phyloP scores from a whole-genome alignment of 2,888 invertebrate species.

The Eristalis tenax region DNA sequence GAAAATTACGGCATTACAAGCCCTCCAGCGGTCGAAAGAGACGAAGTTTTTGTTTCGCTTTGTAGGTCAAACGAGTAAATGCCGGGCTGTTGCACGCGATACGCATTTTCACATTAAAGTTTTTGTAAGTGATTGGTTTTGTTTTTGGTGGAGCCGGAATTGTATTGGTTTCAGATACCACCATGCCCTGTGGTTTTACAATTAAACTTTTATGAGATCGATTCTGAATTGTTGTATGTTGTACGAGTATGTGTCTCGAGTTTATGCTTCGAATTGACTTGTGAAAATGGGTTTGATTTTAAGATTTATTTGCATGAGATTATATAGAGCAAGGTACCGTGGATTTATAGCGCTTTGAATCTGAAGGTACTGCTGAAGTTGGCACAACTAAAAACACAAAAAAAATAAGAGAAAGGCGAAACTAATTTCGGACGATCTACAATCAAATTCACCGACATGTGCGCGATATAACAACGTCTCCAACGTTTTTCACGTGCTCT shows the following conservation, averaged over 20 bases:
- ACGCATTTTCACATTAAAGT: neutral
- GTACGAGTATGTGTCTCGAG: neutral
- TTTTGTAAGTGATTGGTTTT: neutral
- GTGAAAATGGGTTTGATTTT: neutral
- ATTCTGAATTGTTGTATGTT: neutral
- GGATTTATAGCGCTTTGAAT: neutral
- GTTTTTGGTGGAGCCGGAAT: neutral
- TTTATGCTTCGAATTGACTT: neutral
- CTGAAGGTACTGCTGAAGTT: neutral
- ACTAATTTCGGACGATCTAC: neutral
- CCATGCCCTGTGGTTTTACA: neutral
- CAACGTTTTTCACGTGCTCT: no score
- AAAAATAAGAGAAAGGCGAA: neutral
- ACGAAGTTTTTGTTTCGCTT: constrained; percentile 4
- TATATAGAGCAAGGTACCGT: neutral
- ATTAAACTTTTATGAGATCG: neutral
- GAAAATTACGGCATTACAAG: neutral
- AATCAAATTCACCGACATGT: no score
- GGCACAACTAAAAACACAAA: neutral
- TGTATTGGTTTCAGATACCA: neutral
- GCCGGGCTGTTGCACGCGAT: constrained; percentile 25
- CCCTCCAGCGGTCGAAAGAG: neutral
- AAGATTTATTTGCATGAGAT: neutral
- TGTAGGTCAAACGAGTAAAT: constrained; percentile 42
- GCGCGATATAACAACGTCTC: no score